phyloP scores from a whole-genome alignment of 2,888 invertebrate species.

The Drosophila gaucha region DNA sequence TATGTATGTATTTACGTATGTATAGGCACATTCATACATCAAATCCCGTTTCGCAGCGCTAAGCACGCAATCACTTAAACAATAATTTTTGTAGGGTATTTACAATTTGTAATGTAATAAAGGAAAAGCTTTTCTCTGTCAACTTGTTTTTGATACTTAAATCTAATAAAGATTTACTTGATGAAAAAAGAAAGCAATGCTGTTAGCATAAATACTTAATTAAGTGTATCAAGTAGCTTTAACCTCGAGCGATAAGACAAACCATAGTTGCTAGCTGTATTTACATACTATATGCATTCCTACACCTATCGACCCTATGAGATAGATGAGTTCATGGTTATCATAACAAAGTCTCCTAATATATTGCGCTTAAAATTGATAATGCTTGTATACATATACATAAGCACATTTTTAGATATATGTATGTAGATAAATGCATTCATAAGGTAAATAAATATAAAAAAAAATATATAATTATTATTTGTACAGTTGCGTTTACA shows the following conservation, averaged over 20 bases:
- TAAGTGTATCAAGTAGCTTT: slow-evolving; percentile 13
- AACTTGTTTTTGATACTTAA: not conserved
- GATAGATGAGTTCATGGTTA: slow-evolving; percentile 1
- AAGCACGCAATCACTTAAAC: not conserved
- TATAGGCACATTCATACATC: not conserved
- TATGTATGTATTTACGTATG: not conserved
- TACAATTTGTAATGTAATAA: not conserved
- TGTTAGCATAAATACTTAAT: not conserved
- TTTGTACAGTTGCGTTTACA: slow-evolving; percentile 31
- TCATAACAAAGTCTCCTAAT: not conserved
- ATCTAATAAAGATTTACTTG: not conserved
- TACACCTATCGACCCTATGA: slow-evolving; percentile 11
- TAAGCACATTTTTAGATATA: not conserved
- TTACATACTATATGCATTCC: not conserved
- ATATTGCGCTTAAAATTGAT: not conserved
- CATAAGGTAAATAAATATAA: not conserved
- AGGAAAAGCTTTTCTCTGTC: not conserved
- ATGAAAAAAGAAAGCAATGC: not conserved
- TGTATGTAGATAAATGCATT: not conserved
- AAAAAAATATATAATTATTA: slow-evolving; percentile 5
- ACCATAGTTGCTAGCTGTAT: slow-evolving; percentile 5
- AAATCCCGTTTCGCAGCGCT: not conserved
- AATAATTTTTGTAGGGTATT: not conserved
- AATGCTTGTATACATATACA: not conserved
- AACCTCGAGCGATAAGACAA: slow-evolving; percentile 24